Evolutionary conservation across 1,140 invertebrate genomes (phyloP), one percentile per base, ranked within the genome.

Genomic region (Yoshiicerus persimilis): DNA sequence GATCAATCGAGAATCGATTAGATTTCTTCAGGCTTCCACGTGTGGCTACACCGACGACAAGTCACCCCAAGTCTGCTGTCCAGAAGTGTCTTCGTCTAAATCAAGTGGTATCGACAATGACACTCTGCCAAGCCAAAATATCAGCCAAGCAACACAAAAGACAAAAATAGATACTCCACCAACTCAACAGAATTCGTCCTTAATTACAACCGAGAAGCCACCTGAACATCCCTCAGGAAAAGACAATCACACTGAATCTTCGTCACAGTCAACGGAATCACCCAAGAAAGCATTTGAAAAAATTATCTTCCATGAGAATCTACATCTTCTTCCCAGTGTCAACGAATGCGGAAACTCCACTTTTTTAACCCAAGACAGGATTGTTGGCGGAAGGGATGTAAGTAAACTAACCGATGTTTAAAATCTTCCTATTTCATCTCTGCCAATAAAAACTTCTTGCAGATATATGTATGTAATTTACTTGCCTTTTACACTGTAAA

Each of bases 171-270:
- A 34, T n/a, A 47, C 84, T 34, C 8, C 32, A 8, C 10, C 34
- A 47, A 25, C 84, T n/a, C 30, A 25, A 16, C 36, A 25, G 32
- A 23, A 64, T 30, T 66, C 85, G 9, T 11, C 56, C 13, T 25
- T 39, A 62, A 64, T 64, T 39, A 70, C 30, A 64, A 32, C n/a
- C n/a, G 62, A 62, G 34, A 66, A 32, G 34, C 32, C 34, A 64
- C 36, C 56, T 41, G 27, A 94, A 92, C 90, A 94, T 95, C 39
- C 90, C 94, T 27, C 93, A 94, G 13, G 95, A 95, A 0, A 93
- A 94, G 30, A 93, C 93, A 87, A 94, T 95, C 0, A 91, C 91
- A 1, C 88, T 95, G 2, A 93, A 93, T 86, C 94, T 95, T 88
- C 95, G 94, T 91, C 70, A 34, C 4, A 70, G 75, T 36, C n/a